Evolutionary conservation across 2,113 vertebrate species (phyloP), one percentile per base, ranked within the genome.

Genomic region (Barbus barbus): DNA sequence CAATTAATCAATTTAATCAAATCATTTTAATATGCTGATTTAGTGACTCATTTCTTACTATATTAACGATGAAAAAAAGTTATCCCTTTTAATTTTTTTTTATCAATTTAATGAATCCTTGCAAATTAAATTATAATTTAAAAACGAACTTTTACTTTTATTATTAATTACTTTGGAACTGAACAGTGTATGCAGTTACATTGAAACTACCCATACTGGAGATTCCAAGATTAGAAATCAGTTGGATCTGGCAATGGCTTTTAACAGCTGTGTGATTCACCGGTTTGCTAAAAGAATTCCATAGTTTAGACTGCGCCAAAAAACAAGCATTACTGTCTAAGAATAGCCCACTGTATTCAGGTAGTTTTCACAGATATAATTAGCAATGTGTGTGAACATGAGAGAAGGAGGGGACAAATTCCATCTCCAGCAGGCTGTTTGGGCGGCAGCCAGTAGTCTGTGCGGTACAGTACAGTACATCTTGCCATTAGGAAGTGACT

Each of bases 401-500:
- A 0, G 28, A 18, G 46, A 53, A 41, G 36, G n/a, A 20, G 33
- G 16, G 56, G 44, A 26, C 76, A 58, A 14, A 51, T 77, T 77
- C 4, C 20, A 14, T 38, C 33, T 3, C 13, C 33, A 48, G 18
- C 58, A 31, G 60, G 22, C 5, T 3, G 8, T 41, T 72, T 80
- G 76, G 41, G 53, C 18, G 58, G 76, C 77, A 72, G 77, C 76
- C 81, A 83, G 77, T 20, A 85, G 41, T 41, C 69, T 46, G 22
- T 81, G 41, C 76, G 26, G 60, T 76, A 76, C 46, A 56, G 84
- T 81, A 83, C 81, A 83, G 41, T 83, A 76, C 2, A 61, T 77
- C 77, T 81, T 38, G 63, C 46, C 33, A 75, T 71, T 84, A 85
- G 69, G 84, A 87, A 87, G 16, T 26, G 28, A 58, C 84, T 87